phyloP scores from a whole-genome alignment of 1,140 invertebrate genomes.

The Dryas iulia region DNA sequence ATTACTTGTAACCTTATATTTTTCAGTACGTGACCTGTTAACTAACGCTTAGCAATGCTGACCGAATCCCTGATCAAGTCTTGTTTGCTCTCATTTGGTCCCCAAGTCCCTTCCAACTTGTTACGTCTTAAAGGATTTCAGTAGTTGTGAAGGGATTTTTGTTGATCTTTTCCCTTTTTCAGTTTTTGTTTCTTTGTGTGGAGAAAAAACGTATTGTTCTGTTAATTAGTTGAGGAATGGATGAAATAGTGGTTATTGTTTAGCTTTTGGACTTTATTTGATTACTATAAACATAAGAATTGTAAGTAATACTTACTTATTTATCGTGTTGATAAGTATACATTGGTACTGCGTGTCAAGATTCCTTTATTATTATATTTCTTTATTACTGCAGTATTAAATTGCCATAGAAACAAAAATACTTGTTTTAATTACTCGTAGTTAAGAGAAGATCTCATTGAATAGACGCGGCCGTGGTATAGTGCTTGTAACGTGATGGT shows the following conservation, averaged over 20 bases:
- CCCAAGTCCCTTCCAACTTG: conserved; percentile 9
- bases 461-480: no score
- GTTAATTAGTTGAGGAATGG: neutral
- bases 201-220: neutral
- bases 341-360: no score
- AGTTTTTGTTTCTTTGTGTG: neutral
- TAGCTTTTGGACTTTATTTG: no score
- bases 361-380: no score
- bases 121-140: conserved; percentile 15
- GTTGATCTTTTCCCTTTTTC: conserved; percentile 17
- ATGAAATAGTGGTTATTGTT: neutral
- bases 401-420: no score
- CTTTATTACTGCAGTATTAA: no score
- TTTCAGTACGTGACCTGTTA: conserved; percentile 7
- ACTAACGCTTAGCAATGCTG: conserved; percentile 14
- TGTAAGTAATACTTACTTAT: no score
- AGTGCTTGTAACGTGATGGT: no score
- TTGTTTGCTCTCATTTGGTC: conserved; percentile 12
- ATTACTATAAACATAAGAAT: no score
- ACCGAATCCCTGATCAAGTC: conserved; percentile 15
- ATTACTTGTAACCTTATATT: neutral
- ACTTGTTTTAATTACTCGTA: no score
- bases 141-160: conserved; percentile 9
- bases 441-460: no score
- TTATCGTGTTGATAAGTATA: no score